phyloP scores from a whole-genome alignment of 2,797 vertebrate species.

The Bradypodion pumilum region DNA sequence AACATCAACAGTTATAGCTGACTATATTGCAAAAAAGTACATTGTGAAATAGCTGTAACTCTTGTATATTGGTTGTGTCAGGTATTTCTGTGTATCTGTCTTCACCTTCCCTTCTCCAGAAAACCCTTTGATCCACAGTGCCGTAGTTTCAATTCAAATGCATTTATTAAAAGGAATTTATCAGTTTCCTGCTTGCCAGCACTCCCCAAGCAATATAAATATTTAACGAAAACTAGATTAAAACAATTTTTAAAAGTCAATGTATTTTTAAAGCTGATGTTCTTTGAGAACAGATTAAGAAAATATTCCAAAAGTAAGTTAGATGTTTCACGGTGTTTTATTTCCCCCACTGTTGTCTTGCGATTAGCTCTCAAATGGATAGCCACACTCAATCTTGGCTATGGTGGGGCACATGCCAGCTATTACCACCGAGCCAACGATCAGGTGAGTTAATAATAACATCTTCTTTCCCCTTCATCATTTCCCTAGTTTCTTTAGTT shows the following conservation, averaged over 20 bases:
- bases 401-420: conserved; percentile 93
- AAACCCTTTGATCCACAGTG: accelerated
- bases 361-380: conserved; percentile 88
- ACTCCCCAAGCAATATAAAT: no score
- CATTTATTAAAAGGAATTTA: no score
- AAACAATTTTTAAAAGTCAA: no score
- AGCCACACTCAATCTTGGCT: conserved; percentile 90
- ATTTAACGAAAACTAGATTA: no score
- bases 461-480: accelerated
- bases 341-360: background rate
- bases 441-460: conserved; percentile 72
- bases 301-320: no score
- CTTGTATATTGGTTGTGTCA: no score
- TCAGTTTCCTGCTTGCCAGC: background rate
- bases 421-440: conserved; percentile 95
- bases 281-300: no score
- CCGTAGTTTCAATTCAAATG: background rate
- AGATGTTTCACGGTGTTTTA: background rate
- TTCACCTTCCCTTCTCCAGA: background rate
- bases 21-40: background rate
- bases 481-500: background rate
- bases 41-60: background rate
- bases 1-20: background rate
- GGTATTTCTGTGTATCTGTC: no score
- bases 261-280: no score